Percentiles rank a stretch among this genome's conserved stretches.
phyloP scores from a whole-genome alignment of 2,113 vertebrate species.

The Balaenoptera acutorostrata region DNA sequence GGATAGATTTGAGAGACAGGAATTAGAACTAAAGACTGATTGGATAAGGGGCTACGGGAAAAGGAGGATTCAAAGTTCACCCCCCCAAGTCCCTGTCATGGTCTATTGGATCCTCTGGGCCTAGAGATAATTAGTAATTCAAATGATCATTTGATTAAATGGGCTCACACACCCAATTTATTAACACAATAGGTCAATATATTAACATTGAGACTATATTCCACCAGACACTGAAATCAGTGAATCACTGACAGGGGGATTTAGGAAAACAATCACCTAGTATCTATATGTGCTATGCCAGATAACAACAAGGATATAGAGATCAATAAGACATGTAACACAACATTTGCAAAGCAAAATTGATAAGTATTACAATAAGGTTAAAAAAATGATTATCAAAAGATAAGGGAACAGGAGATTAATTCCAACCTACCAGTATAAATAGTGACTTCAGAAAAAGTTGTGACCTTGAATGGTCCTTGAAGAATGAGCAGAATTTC shows the following conservation, averaged over 20 bases:
- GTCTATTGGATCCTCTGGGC: neutral
- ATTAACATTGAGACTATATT: neutral
- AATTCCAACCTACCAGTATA: neutral
- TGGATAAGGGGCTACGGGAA: neutral
- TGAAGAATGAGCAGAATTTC: conserved; percentile 13
- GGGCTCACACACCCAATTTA: neutral
- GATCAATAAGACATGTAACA: neutral
- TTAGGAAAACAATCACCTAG: neutral
- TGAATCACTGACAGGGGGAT: neutral
- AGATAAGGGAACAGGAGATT: neutral
- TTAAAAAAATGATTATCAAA: neutral
- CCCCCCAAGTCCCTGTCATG: neutral
- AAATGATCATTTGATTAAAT: conserved; percentile 31
- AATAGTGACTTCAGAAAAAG: neutral
- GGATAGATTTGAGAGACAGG: neutral
- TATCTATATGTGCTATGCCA: neutral
- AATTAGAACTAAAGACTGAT: neutral
- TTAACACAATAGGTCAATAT: neutral
- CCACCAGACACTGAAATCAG: neutral
- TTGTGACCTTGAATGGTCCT: neutral
- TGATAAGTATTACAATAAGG: neutral
- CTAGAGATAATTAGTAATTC: conserved; percentile 8
- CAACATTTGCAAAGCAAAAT: neutral
- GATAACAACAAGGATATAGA: neutral
- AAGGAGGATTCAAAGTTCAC: neutral